Evolutionary conservation across 2,113 vertebrate species (phyloP), one percentile per base, ranked within the genome.

Genomic region (Carassius auratus): DNA sequence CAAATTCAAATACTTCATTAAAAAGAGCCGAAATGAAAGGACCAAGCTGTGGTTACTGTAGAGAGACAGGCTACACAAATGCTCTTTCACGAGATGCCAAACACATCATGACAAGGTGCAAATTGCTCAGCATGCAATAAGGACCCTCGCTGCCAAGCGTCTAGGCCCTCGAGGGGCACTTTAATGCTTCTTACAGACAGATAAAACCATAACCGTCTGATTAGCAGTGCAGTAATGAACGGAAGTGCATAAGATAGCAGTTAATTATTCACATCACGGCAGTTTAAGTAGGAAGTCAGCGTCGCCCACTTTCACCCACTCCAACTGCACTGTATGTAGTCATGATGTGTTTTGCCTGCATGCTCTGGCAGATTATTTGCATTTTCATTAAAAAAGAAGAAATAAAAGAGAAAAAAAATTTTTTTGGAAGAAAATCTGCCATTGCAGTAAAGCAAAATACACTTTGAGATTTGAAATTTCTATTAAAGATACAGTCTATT

Each of bases 321-420:
- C 15, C 10, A 8, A 48, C 62, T 3, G 30, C 50, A 3, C 14
- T 88, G 77, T 84, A 45, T 30, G 66, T 79, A 48, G 64, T 52
- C 71, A 42, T 84, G 38, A 77, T 23, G 64, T 73, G 83, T 90
- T 91, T 88, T 91, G 91, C 85, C 83, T 91, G 91, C 91, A 91
- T 89, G 79, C 88, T 85, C 48, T 91, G 92, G 52, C 14, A 55
- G 52, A 55, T 17, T 17, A 8, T 55, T 17, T 55, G 52, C 52
- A 10, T 17, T 55, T 55, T 55, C 10, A 15, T 15, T 17, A 55
- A 55, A 17, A 5, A 15, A 52, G 50, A 4, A 52, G 13, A 52
- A 52, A 14, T 52, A 14, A 52, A 55, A 55, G 52, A 55, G 52
- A 17, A 55, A 17, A 15, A 26, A 26, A 30, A 1, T 30, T 30